Conservation (phyloP, 2,113 vertebrate genomes). For the Chloropsis cyanopogon region DNA sequence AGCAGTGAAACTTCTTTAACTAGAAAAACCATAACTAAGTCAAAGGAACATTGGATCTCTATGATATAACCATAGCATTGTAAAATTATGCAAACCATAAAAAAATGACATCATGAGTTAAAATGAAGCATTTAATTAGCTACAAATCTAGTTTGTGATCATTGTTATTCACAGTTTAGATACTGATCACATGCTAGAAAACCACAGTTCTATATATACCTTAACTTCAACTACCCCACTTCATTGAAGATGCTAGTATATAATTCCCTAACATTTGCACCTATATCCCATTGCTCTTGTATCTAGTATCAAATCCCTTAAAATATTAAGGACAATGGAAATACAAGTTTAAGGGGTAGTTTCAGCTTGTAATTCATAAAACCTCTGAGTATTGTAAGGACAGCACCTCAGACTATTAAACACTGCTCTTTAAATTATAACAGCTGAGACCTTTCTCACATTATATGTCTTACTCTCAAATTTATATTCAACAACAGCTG, state of each 20-base stretch:
- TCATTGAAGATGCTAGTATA: background rate
- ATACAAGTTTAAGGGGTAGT: background rate
- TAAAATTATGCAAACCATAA: background rate
- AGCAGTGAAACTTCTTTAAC: background rate
- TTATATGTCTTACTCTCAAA: background rate
- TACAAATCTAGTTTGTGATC: background rate
- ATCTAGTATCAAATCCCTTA: background rate
- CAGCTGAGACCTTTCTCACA: background rate
- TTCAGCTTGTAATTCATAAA: background rate
- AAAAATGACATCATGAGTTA: background rate
- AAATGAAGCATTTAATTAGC: background rate
- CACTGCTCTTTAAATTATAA: background rate
- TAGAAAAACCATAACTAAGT: background rate
- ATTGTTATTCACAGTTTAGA: background rate
- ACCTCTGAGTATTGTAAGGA: background rate
- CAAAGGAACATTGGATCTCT: background rate
- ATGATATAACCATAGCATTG: background rate
- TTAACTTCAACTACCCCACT: background rate
- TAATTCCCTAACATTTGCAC: background rate
- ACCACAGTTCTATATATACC: background rate
- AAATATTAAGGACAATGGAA: background rate
- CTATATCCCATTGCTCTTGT: background rate
- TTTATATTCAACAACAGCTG: background rate
- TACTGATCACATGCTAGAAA: background rate
- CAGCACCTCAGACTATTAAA: background rate